Percentiles rank a stretch among this genome's conserved stretches.
Evolutionary conservation across 2,113 vertebrate species (phyloP).

Genomic region (Sturnus vulgaris): DNA sequence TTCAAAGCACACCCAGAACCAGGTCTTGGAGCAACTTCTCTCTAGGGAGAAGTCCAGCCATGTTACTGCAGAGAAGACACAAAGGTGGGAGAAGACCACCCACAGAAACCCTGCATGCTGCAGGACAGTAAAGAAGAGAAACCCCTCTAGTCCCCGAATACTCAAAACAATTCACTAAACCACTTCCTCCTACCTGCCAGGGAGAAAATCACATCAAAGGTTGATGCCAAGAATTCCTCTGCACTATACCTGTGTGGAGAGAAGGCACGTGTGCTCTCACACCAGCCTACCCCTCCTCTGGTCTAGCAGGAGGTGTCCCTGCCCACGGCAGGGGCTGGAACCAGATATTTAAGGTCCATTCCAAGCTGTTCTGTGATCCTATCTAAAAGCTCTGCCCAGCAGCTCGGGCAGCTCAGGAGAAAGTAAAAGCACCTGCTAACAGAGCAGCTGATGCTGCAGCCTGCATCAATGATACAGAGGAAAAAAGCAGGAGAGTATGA

Average conservation of each 20-base stretch:
- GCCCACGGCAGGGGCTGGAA: not conserved
- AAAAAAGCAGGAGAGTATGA: not conserved
- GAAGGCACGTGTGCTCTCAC: not conserved
- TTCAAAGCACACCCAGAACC: not conserved
- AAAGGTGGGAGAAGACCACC: not conserved
- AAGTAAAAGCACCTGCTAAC: not conserved
- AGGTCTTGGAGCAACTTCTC: not conserved
- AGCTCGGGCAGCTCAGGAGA: not conserved
- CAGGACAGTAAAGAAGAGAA: not conserved
- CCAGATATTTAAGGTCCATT: not conserved
- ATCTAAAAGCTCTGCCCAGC: not conserved
- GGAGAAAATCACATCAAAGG: not conserved
- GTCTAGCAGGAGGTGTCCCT: not conserved
- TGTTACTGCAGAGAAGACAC: not conserved
- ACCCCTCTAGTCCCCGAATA: not conserved
- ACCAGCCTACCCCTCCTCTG: not conserved
- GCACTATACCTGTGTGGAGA: accelerated
- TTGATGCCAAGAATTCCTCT: not conserved
- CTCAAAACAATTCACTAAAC: not conserved
- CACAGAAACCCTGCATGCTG: not conserved
- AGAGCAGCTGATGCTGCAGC: not conserved
- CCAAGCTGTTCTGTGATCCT: not conserved
- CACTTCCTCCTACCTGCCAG: not conserved
- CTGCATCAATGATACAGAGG: accelerated
- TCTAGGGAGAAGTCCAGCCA: accelerated